Percentiles rank a stretch among this genome's conserved stretches.
Evolutionary conservation across 2,113 vertebrate species (phyloP).

Genomic region (Orthonyx spaldingii): DNA sequence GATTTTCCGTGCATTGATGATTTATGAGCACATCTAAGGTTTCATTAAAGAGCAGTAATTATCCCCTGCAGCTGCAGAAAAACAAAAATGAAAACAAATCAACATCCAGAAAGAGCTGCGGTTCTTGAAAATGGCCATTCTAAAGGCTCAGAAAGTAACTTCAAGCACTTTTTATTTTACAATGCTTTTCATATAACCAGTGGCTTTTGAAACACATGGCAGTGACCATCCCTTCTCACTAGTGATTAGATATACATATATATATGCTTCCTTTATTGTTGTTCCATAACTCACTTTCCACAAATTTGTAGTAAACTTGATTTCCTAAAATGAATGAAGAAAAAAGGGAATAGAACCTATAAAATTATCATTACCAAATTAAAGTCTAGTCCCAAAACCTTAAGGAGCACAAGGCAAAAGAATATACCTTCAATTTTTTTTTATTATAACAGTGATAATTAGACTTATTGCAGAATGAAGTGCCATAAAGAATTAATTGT

Average conservation of each 20-base stretch:
- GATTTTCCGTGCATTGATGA: not conserved
- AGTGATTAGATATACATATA: not conserved
- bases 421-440: not conserved
- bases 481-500: not conserved
- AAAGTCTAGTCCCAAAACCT: not conserved
- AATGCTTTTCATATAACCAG: not conserved
- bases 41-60: not conserved
- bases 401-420: not conserved
- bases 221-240: not conserved
- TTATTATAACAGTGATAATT: not conserved
- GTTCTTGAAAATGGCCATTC: not conserved
- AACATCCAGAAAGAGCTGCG: not conserved
- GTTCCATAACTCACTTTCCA: not conserved
- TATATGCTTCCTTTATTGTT: not conserved
- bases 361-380: not conserved
- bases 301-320: not conserved
- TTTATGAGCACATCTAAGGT: not conserved
- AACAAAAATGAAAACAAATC: not conserved
- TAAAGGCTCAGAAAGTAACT: not conserved
- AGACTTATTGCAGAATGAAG: not conserved
- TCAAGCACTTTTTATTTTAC: not conserved
- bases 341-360: not conserved
- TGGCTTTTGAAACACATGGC: not conserved
- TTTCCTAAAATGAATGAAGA: not conserved
- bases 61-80: not conserved